Base-by-base conservation (phyloP, 2,113 vertebrate genomes). In the Erinaceus europaeus region DNA sequence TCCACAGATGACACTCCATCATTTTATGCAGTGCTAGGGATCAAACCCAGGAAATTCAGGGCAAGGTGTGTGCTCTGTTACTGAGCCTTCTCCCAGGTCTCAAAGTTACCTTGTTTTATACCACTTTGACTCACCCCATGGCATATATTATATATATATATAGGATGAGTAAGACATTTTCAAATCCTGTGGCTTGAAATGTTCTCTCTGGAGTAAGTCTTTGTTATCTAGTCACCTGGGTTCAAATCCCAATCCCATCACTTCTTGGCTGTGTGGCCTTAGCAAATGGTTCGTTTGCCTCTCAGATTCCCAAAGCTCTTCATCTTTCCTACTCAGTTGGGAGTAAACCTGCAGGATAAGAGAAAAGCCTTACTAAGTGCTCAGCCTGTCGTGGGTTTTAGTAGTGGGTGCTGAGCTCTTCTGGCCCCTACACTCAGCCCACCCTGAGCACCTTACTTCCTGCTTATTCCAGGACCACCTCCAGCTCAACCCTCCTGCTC, bases 301-400 rank as follows among this genome's bases (percentile, higher is more conserved):
- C 77, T 23, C 17, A 1, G 38, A 18, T 23, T 25, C n/a, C 8
- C 1, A 11, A 34, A 17, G n/a, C 29, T 61, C 29, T 29, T 21
- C 50, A 29, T 13, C 46, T 27, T 6, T 13, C 0, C 5, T 13
- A 2, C 14, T 29, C 12, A 1, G 32, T 27, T 3, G 13, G 29
- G 18, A 44, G 6, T 55, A 38, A 13, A 48, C 13, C 23, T 0
- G 61, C 1, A 9, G 40, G 72, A 50, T 14, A 1, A 6, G 46
- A 23, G 46, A 44, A 40, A 3, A 3, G 1, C 59, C 1, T 1
- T 3, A 1, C 1, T 8, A 13, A 62, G 73, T 11, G 6, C 71
- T 52, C 73, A 36, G 44, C 50, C 20, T 18, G 0, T 29, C 23
- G 53, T 55, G 53, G 53, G 53, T 27, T n/a, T n/a, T n/a, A n/a